These are phyloP conservation scores for Erebia aethiops DNA, from an alignment of 2,888 invertebrate genomes.

Conservation along the genomic window DNA sequence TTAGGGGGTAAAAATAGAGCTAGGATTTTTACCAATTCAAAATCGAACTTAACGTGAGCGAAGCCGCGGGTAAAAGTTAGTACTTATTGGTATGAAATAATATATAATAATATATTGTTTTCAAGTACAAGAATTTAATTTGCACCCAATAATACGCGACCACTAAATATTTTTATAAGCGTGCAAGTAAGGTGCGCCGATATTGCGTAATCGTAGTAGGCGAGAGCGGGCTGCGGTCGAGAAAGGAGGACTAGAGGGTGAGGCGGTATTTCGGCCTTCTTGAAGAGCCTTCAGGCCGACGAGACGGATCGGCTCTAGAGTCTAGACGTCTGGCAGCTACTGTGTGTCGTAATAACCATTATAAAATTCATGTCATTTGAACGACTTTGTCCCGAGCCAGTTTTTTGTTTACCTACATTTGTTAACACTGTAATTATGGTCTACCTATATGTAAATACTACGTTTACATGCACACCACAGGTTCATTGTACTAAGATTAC, in stretches of 20 bases:
- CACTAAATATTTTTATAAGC: not conserved
- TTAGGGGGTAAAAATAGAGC: no score
- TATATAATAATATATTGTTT: no score
- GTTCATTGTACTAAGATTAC: conserved; percentile 24
- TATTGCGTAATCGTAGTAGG: conserved; percentile 48
- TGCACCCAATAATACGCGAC: not conserved
- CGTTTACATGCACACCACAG: not conserved
- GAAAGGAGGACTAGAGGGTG: conserved; percentile 39
- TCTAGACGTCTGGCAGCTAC: conserved; percentile 73
- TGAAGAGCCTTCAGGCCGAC: conserved; percentile 66
- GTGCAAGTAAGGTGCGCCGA: conserved; percentile 41
- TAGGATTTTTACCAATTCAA: no score
- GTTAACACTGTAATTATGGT: not conserved
- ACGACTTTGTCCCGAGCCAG: conserved; percentile 41
- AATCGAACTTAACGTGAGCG: no score
- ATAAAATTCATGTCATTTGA: conserved; percentile 46
- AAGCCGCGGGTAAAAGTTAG: no score
- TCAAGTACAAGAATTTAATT: no score
- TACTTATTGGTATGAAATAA: no score
- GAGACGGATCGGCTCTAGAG: conserved; percentile 72
- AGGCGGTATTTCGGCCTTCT: conserved; percentile 59
- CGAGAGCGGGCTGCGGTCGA: conserved; percentile 35
- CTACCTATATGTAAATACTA: conserved; percentile 14
- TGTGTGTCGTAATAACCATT: conserved; percentile 49
- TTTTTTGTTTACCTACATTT: conserved; percentile 30